These are phyloP conservation scores for Hypanus sabinus DNA, from an alignment of 2,113 vertebrate genomes.

Conservation along the genomic window DNA sequence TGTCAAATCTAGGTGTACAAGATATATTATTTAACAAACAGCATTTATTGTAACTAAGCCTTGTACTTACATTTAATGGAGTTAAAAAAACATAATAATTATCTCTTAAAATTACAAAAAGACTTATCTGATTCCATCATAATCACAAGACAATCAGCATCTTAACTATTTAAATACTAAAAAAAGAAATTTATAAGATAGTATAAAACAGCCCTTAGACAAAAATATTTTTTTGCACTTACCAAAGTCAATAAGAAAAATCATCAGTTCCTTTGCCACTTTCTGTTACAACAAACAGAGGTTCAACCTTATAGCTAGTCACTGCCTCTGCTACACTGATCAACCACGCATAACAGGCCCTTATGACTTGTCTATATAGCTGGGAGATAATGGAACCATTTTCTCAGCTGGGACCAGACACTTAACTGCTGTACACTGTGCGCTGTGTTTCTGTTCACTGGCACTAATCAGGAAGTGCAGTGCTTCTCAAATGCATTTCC, in stretches of 20 bases:
- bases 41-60: neutral
- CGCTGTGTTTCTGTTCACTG: conserved; percentile 49
- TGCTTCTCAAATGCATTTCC: conserved; percentile 43
- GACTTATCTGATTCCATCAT: neutral
- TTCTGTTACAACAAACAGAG: conserved; percentile 41
- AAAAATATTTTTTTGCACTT: conserved; percentile 19
- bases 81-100: conserved; percentile 16
- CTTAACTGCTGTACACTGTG: conserved; percentile 47
- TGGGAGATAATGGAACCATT: conserved; percentile 51
- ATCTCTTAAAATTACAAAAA: neutral
- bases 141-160: neutral
- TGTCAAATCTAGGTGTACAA: neutral
- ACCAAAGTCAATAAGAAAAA: conserved; percentile 9
- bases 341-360: conserved; percentile 67
- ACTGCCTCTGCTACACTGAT: conserved; percentile 47
- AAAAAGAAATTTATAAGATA: neutral
- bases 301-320: conserved; percentile 47
- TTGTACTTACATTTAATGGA: neutral
- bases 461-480: conserved; percentile 53
- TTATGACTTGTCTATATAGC: conserved; percentile 57
- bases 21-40: neutral
- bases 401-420: conserved; percentile 50
- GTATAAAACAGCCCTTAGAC: neutral
- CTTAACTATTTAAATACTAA: neutral
- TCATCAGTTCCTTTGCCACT: conserved; percentile 40